Percentiles rank a stretch among this genome's conserved stretches.
phyloP scores from a whole-genome alignment of 2,113 vertebrate species.

The Xerus inauris region DNA sequence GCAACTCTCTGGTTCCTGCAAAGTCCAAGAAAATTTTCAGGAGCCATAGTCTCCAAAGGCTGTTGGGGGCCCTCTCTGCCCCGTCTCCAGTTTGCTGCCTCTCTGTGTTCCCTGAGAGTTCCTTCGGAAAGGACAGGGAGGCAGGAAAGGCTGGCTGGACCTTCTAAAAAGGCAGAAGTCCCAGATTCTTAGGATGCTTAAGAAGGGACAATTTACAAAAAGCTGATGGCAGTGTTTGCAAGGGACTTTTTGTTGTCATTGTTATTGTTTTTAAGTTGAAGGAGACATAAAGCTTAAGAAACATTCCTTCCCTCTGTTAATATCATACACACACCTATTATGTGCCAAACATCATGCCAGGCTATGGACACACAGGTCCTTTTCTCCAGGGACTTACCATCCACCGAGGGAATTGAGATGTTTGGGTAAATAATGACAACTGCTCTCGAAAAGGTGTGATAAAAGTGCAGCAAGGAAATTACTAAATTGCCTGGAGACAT shows the following conservation, averaged over 20 bases:
- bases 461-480: slow-evolving; percentile 11
- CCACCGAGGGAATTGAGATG: background rate
- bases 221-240: background rate
- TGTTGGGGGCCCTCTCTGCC: background rate
- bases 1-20: slow-evolving; percentile 60
- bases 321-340: background rate
- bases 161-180: background rate
- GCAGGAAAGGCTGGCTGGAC: background rate
- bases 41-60: background rate
- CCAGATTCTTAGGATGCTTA: background rate
- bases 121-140: background rate
- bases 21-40: background rate
- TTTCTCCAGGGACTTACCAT: background rate
- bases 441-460: slow-evolving; percentile 2
- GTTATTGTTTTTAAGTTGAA: slow-evolving; percentile 35
- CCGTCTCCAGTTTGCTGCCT: background rate
- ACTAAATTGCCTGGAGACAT: slow-evolving; percentile 18
- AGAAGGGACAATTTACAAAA: background rate
- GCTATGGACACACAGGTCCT: background rate
- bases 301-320: background rate
- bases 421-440: slow-evolving; percentile 16
- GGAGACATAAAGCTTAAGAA: slow-evolving; percentile 22
- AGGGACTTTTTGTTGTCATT: background rate
- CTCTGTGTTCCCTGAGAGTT: background rate
- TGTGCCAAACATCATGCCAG: background rate